Percentiles rank a stretch among this genome's conserved stretches.
Conservation (phyloP, 2,888 invertebrate species). For the Stramonita haemastoma region DNA sequence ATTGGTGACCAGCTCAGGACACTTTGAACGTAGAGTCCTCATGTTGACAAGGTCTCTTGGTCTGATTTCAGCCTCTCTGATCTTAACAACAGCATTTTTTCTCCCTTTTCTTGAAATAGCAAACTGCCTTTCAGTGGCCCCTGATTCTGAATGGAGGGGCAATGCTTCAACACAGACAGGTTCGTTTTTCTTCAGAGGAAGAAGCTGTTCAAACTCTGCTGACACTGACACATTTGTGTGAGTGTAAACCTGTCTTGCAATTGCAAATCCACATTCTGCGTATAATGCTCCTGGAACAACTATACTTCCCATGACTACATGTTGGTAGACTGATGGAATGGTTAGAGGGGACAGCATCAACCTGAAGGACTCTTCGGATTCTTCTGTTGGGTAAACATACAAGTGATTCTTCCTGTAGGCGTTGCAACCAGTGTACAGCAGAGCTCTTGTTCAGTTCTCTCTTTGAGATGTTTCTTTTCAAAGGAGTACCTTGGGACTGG, state of each 20-base stretch:
- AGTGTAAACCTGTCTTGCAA: too few relatives aligned
- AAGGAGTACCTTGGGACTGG: too few relatives aligned
- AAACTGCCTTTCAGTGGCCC: slow-evolving; percentile 6
- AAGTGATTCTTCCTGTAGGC: too few relatives aligned
- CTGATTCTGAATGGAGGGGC: neutral
- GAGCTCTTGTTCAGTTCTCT: too few relatives aligned
- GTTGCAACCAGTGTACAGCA: too few relatives aligned
- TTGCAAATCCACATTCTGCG: too few relatives aligned
- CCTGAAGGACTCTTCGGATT: slow-evolving; percentile 25
- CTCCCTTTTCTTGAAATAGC: slow-evolving; percentile 31
- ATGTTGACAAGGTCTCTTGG: slow-evolving; percentile 35
- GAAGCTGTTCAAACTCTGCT: slow-evolving; percentile 41
- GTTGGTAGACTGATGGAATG: too few relatives aligned
- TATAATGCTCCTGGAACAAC: too few relatives aligned
- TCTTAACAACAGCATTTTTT: slow-evolving; percentile 37
- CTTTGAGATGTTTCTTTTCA: too few relatives aligned
- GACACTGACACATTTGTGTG: too few relatives aligned
- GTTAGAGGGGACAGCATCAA: slow-evolving; percentile 28
- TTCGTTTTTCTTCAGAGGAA: slow-evolving; percentile 13
- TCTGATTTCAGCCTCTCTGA: slow-evolving; percentile 29
- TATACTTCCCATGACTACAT: too few relatives aligned
- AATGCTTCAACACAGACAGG: slow-evolving; percentile 1
- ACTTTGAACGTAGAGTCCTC: slow-evolving; percentile 32
- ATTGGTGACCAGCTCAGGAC: slow-evolving; percentile 36
- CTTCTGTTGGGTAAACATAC: slow-evolving; percentile 40